Conservation (phyloP, 2,888 invertebrate species). For the Leptodirus hochenwartii region DNA sequence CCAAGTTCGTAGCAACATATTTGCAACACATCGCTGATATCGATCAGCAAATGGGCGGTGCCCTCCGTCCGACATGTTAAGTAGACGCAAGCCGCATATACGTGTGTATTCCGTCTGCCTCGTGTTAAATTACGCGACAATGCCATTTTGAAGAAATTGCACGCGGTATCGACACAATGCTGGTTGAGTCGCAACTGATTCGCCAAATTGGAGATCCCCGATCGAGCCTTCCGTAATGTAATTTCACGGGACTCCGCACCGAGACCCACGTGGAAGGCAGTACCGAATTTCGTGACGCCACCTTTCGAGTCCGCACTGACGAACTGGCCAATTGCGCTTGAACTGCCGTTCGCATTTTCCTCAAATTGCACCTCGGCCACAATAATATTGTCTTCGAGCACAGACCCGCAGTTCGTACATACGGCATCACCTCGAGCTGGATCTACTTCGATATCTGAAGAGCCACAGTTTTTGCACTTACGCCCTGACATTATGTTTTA, state of each 20-base stretch:
- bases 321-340: constrained; percentile 82
- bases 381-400: constrained; percentile 89
- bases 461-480: constrained; percentile 75
- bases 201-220: constrained; percentile 69
- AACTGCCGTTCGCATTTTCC: constrained; percentile 76
- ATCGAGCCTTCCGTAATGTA: constrained; percentile 74
- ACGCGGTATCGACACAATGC: constrained; percentile 84
- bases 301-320: constrained; percentile 80
- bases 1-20: constrained; percentile 94
- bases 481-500: constrained; percentile 39
- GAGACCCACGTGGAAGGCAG: constrained; percentile 54
- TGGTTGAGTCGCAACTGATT: constrained; percentile 76
- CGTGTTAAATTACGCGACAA: constrained; percentile 67
- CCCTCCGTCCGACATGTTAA: constrained; percentile 91
- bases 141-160: constrained; percentile 88
- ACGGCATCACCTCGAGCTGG: constrained; percentile 88
- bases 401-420: constrained; percentile 90
- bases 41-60: constrained; percentile 87
- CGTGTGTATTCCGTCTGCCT: constrained; percentile 76
- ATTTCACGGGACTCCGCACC: constrained; percentile 73
- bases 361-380: constrained; percentile 94
- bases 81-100: constrained; percentile 94
- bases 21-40: constrained; percentile 93
- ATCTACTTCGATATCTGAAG: constrained; percentile 86
- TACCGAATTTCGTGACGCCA: constrained; percentile 63